Conservation (phyloP, 2,888 invertebrate genomes). For the Drosophila basisetae region DNA sequence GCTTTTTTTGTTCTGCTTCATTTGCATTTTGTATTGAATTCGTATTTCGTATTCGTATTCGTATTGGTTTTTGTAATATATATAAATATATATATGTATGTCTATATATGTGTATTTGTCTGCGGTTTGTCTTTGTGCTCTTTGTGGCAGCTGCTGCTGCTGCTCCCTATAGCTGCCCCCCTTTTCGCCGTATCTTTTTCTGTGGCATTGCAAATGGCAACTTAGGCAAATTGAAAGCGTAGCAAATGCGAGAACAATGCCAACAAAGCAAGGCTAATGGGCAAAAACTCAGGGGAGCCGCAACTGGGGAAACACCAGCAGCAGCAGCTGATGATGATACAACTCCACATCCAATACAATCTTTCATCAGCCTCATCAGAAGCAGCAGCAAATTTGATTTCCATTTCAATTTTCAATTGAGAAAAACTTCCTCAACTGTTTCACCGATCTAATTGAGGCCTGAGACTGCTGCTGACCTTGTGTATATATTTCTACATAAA, state of each 20-base stretch:
- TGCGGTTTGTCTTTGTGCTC: slow-evolving; percentile 58
- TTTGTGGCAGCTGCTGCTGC: slow-evolving; percentile 60
- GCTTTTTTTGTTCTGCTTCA: slow-evolving; percentile 64
- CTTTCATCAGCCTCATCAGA: slow-evolving; percentile 21
- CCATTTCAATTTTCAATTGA: slow-evolving; percentile 53
- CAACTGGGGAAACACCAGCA: background rate
- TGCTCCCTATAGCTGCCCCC: background rate
- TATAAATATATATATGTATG: background rate
- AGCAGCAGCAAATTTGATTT: slow-evolving; percentile 58
- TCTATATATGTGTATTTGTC: slow-evolving; percentile 19
- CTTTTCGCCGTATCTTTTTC: background rate
- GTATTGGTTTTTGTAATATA: slow-evolving; percentile 41
- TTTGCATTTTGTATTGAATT: slow-evolving; percentile 80
- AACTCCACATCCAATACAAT: background rate
- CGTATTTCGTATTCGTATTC: slow-evolving; percentile 35
- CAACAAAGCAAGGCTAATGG: slow-evolving; percentile 37
- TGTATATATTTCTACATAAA: background rate
- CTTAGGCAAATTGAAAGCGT: slow-evolving; percentile 76
- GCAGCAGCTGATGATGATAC: background rate
- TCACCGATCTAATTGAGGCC: slow-evolving; percentile 39
- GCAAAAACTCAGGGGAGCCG: slow-evolving; percentile 14
- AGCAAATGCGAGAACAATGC: slow-evolving; percentile 52
- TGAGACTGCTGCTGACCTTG: slow-evolving; percentile 39
- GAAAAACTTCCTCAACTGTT: slow-evolving; percentile 19
- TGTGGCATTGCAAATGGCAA: slow-evolving; percentile 59